phyloP scores from a whole-genome alignment of 2,113 vertebrate species.

The Atlantisia rogersi region DNA sequence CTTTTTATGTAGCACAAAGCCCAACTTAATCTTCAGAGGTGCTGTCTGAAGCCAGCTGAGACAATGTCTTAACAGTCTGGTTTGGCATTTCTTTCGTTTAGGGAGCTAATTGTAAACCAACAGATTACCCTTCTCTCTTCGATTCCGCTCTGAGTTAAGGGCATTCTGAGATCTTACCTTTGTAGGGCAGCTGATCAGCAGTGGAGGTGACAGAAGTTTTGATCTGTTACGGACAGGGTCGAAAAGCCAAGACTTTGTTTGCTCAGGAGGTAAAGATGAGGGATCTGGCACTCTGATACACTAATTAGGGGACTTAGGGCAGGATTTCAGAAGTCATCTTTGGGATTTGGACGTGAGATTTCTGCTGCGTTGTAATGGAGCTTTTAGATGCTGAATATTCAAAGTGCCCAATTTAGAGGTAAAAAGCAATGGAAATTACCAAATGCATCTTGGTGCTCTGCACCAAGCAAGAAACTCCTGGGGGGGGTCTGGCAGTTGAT shows the following conservation, averaged over 20 bases:
- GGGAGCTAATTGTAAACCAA: background rate
- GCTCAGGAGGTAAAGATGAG: background rate
- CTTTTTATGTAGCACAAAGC: background rate
- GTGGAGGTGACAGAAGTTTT: background rate
- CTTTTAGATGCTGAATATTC: background rate
- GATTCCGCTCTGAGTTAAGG: background rate
- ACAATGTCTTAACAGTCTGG: background rate
- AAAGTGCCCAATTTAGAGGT: background rate
- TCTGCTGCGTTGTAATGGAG: background rate
- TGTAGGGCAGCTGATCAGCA: background rate
- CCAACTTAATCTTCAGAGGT: background rate
- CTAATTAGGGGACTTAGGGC: background rate
- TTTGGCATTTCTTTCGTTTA: background rate
- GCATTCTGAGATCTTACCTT: background rate
- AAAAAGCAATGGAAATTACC: background rate
- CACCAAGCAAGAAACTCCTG: background rate
- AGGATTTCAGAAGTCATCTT: background rate
- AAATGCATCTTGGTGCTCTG: rapidly evolving
- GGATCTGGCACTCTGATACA: background rate
- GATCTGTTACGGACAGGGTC: background rate
- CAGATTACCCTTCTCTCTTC: background rate
- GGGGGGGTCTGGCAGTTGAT: background rate
- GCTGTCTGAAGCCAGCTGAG: background rate
- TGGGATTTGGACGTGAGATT: background rate
- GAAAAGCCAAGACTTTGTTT: background rate